phyloP scores from a whole-genome alignment of 2,888 invertebrate genomes.

The Ochropacha duplaris region DNA sequence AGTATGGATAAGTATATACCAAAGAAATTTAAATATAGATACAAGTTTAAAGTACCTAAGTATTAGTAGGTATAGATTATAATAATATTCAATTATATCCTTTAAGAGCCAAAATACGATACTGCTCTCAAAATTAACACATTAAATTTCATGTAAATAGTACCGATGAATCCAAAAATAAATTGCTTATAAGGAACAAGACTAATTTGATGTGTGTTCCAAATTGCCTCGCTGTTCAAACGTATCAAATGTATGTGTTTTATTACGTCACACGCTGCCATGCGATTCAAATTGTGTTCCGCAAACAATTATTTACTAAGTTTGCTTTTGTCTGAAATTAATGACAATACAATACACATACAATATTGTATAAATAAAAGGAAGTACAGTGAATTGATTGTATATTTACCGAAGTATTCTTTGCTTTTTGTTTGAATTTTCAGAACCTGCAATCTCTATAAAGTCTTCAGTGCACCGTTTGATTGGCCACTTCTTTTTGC shows the following conservation, averaged over 20 bases:
- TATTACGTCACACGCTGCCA: conserved; percentile 16
- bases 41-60: too few relatives aligned
- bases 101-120: not conserved
- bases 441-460: too few relatives aligned
- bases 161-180: conserved; percentile 2
- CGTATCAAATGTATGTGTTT: conserved; percentile 37
- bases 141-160: not conserved
- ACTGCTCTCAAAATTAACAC: not conserved
- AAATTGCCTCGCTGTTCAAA: conserved; percentile 45
- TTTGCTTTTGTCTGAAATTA: not conserved
- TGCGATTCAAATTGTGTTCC: conserved; percentile 11
- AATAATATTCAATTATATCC: too few relatives aligned
- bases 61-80: too few relatives aligned
- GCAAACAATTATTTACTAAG: not conserved
- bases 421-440: too few relatives aligned
- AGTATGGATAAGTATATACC: too few relatives aligned
- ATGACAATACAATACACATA: not conserved
- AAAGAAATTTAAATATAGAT: too few relatives aligned
- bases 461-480: too few relatives aligned
- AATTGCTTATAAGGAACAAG: conserved; percentile 18
- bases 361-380: not conserved
- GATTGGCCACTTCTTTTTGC: too few relatives aligned
- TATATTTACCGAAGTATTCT: not conserved
- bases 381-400: not conserved
- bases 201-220: conserved; percentile 42